Evolutionary conservation across 2,113 vertebrate species (phyloP).

Genomic region (Vidua chalybeata): DNA sequence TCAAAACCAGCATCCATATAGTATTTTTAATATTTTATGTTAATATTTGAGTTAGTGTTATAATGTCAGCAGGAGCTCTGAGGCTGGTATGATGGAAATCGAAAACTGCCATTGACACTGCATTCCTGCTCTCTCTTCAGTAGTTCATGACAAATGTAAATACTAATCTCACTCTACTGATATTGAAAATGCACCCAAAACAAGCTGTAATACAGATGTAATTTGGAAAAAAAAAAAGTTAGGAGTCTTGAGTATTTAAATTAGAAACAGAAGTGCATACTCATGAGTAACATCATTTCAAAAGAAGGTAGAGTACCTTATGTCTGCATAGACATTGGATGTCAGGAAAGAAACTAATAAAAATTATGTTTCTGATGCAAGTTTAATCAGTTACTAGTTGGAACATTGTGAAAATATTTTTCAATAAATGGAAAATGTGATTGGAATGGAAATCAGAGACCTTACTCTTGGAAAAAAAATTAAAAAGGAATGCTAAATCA

Average conservation of each 20-base stretch:
- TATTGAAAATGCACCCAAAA: conserved; percentile 25
- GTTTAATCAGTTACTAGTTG: conserved; percentile 12
- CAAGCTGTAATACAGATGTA: neutral
- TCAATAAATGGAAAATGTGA: neutral
- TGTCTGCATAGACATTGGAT: neutral
- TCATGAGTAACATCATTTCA: conserved; percentile 23
- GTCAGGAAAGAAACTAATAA: neutral
- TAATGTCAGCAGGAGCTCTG: conserved; percentile 48
- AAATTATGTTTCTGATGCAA: neutral
- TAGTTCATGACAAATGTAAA: conserved; percentile 44
- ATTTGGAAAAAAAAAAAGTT: neutral
- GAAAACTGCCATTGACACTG: conserved; percentile 5
- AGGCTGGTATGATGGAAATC: conserved; percentile 27
- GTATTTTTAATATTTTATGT: conserved; percentile 67
- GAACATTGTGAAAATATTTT: neutral
- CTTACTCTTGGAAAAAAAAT: neutral
- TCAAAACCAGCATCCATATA: conserved; percentile 36
- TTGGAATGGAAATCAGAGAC: neutral
- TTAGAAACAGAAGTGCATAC: neutral
- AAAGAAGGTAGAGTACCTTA: neutral
- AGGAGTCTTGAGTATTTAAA: neutral
- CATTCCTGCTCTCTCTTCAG: conserved; percentile 33
- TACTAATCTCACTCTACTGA: conserved; percentile 24
- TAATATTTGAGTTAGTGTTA: conserved; percentile 64
- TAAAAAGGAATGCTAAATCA: neutral